Evolutionary conservation across 2,888 invertebrate species (phyloP).

Genomic region (Bibio marci): DNA sequence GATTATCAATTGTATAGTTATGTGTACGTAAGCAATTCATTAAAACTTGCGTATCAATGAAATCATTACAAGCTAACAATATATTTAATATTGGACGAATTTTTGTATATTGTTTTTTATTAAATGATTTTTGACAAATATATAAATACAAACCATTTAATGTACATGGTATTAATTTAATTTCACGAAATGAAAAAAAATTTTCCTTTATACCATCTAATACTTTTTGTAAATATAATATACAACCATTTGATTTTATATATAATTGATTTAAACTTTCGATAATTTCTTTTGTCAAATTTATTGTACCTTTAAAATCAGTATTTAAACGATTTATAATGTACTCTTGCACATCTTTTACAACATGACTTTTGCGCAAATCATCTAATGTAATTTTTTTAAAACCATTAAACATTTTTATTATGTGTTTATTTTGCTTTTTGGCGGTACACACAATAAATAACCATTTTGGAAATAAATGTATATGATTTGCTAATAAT

Average conservation of each 20-base stretch:
- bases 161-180: slow-evolving; percentile 87
- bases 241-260: slow-evolving; percentile 90
- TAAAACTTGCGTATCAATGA: slow-evolving; percentile 65
- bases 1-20: slow-evolving; percentile 56
- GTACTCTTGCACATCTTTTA: slow-evolving; percentile 89
- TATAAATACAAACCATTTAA: slow-evolving; percentile 88
- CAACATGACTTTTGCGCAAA: slow-evolving; percentile 71
- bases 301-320: slow-evolving; percentile 66
- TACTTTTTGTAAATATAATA: slow-evolving; percentile 73
- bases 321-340: slow-evolving; percentile 79
- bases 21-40: slow-evolving; percentile 68
- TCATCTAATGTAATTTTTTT: slow-evolving; percentile 86
- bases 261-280: slow-evolving; percentile 88
- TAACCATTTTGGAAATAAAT: slow-evolving; percentile 84
- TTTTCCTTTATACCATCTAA: slow-evolving; percentile 85
- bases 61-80: slow-evolving; percentile 69
- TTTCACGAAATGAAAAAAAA: slow-evolving; percentile 79
- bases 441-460: slow-evolving; percentile 76
- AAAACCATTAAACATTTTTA: slow-evolving; percentile 73
- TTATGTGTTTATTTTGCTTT: slow-evolving; percentile 66
- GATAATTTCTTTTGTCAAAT: slow-evolving; percentile 80
- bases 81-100: slow-evolving; percentile 73
- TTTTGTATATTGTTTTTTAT: slow-evolving; percentile 73
- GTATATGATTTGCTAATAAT: slow-evolving; percentile 74
- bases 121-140: slow-evolving; percentile 85